phyloP scores from a whole-genome alignment of 2,888 invertebrate species.

The Orchesellides sinensis region DNA sequence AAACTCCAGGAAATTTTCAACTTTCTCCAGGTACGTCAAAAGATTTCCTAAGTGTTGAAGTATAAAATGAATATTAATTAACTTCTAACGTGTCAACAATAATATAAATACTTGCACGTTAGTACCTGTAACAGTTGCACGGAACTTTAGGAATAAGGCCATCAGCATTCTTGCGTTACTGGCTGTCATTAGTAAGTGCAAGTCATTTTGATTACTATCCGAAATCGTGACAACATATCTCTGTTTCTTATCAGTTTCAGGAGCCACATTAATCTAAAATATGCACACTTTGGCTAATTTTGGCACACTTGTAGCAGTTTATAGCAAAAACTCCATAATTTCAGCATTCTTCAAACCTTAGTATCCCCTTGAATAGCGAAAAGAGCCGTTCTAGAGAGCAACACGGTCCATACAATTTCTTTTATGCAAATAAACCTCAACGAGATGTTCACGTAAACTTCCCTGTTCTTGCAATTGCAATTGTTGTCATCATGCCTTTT shows the following conservation, averaged over 20 bases:
- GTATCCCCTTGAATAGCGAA: slow-evolving; percentile 37
- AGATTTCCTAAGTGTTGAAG: not conserved
- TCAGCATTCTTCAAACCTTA: slow-evolving; percentile 16
- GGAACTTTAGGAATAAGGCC: slow-evolving; percentile 45
- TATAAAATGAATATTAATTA: not conserved
- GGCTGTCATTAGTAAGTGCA: slow-evolving; percentile 19
- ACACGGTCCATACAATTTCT: slow-evolving; percentile 41
- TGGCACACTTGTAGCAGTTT: not conserved
- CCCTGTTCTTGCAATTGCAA: too few relatives aligned
- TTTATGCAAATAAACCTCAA: slow-evolving; percentile 43
- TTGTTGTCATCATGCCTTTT: not conserved
- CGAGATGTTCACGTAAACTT: slow-evolving; percentile 40
- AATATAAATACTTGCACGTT: too few relatives aligned
- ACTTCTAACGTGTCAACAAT: too few relatives aligned
- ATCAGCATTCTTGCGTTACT: slow-evolving; percentile 48
- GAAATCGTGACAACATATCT: slow-evolving; percentile 43
- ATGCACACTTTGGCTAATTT: not conserved
- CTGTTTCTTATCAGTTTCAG: slow-evolving; percentile 35
- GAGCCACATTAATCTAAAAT: slow-evolving; percentile 25
- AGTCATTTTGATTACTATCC: slow-evolving; percentile 23
- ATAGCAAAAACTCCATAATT: not conserved
- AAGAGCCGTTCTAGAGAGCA: slow-evolving; percentile 27
- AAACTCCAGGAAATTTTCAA: not conserved
- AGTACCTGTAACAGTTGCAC: slow-evolving; percentile 2
- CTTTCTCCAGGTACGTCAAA: slow-evolving; percentile 9